phyloP scores from a whole-genome alignment of 2,888 invertebrate species.

The Synergus umbraculus region DNA sequence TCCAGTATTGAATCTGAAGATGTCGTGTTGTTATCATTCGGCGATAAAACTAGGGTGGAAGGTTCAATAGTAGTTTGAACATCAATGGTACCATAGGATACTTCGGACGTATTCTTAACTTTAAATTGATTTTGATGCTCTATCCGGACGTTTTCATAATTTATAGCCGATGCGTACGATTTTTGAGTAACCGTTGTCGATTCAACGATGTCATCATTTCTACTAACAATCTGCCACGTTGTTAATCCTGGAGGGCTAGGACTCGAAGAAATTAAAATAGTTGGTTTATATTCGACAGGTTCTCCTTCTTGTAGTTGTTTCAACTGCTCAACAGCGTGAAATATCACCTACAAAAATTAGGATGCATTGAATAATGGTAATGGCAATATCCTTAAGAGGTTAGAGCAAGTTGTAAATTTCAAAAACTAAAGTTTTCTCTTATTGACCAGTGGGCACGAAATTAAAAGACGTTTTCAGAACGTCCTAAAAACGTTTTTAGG shows the following conservation, averaged over 20 bases:
- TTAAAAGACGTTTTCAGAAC: too few relatives aligned
- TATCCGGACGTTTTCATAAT: background rate
- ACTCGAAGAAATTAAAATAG: slow-evolving; percentile 57
- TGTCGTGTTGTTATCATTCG: background rate
- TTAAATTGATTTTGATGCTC: background rate
- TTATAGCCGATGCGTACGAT: too few relatives aligned
- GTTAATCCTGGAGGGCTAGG: slow-evolving; percentile 60
- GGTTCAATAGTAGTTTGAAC: background rate
- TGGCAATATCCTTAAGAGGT: background rate
- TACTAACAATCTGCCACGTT: slow-evolving; percentile 31
- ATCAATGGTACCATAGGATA: background rate
- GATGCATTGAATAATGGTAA: slow-evolving; percentile 3
- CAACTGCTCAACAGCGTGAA: slow-evolving; percentile 71
- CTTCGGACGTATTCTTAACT: background rate
- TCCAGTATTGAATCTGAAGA: slow-evolving; percentile 53
- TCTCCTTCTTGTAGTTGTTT: slow-evolving; percentile 64
- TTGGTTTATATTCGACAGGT: slow-evolving; percentile 45
- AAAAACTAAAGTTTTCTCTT: too few relatives aligned
- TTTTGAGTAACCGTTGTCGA: background rate
- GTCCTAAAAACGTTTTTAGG: too few relatives aligned
- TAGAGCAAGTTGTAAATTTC: too few relatives aligned
- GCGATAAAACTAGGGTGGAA: background rate
- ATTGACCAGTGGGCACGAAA: too few relatives aligned
- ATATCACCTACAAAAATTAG: slow-evolving; percentile 66
- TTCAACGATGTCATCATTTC: background rate